A percentile compares a stretch with the other conserved stretches of the same genome.
Conservation (phyloP, 1,140 invertebrate species). For the Drosophila rufa region DNA sequence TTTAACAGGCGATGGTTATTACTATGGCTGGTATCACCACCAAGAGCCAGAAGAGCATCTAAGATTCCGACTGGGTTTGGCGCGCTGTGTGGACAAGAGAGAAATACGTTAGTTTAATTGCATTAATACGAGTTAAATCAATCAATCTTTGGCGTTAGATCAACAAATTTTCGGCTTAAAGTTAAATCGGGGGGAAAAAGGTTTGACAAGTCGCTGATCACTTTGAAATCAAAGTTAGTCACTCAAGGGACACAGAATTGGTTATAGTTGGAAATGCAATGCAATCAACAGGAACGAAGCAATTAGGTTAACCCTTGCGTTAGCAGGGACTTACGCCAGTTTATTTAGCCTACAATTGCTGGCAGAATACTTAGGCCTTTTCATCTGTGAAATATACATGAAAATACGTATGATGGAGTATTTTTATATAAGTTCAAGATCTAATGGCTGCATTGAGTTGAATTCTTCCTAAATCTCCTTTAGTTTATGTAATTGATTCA, state of each 20-base stretch:
- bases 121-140: background rate
- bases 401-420: conserved; percentile 23
- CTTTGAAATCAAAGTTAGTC: conserved; percentile 7
- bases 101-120: conserved; percentile 7
- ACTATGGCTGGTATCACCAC: conserved; percentile 14
- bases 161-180: background rate
- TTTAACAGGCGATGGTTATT: conserved; percentile 12
- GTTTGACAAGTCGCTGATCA: conserved; percentile 13
- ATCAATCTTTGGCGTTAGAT: conserved; percentile 1
- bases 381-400: conserved; percentile 74
- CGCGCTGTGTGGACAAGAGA: conserved; percentile 48
- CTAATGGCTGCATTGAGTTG: background rate
- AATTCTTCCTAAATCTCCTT: background rate
- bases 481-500: conserved; percentile 31
- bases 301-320: conserved; percentile 7
- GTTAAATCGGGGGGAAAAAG: background rate
- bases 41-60: conserved; percentile 35
- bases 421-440: background rate
- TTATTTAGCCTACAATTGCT: conserved; percentile 22
- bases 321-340: conserved; percentile 56
- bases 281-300: conserved; percentile 11
- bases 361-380: conserved; percentile 45
- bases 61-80: conserved; percentile 54
- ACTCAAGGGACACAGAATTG: conserved; percentile 6
- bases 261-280: conserved; percentile 1